Percentiles rank a stretch among this genome's conserved stretches.
Evolutionary conservation across 2,797 vertebrate species (phyloP).

Genomic region (Acanthurus tractus): DNA sequence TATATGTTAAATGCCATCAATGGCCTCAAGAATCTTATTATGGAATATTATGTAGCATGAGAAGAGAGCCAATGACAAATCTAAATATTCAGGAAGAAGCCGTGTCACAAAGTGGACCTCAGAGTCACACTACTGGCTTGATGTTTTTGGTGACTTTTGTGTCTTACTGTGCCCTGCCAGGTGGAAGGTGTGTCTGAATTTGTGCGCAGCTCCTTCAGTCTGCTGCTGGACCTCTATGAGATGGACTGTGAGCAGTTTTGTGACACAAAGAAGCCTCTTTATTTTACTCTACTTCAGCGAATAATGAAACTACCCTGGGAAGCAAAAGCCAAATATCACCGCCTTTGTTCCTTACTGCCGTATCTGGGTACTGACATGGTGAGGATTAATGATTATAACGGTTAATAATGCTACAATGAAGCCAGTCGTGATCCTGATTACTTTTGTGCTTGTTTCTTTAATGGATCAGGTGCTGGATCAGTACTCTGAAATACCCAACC

Average conservation of each 20-base stretch:
- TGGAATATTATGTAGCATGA: no score
- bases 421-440: neutral
- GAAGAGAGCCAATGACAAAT: no score
- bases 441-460: conserved; percentile 20
- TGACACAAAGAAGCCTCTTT: conserved; percentile 80
- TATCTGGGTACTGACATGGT: conserved; percentile 88
- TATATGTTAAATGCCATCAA: no score
- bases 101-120: no score
- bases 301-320: conserved; percentile 88
- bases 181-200: conserved; percentile 89
- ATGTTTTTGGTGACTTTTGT: neutral
- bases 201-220: conserved; percentile 83
- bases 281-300: conserved; percentile 80
- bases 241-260: conserved; percentile 85
- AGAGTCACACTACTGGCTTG: no score
- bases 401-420: neutral
- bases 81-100: no score
- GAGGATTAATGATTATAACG: conserved; percentile 40
- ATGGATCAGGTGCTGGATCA: conserved; percentile 84
- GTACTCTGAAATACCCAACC: conserved; percentile 82
- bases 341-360: conserved; percentile 87
- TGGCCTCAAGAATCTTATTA: no score
- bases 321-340: conserved; percentile 88
- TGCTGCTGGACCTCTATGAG: conserved; percentile 88
- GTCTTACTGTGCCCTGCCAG: conserved; percentile 68